Percentiles rank a stretch among this genome's conserved stretches.
Evolutionary conservation across 2,888 invertebrate genomes (phyloP).

Genomic region (Stramonita haemastoma): DNA sequence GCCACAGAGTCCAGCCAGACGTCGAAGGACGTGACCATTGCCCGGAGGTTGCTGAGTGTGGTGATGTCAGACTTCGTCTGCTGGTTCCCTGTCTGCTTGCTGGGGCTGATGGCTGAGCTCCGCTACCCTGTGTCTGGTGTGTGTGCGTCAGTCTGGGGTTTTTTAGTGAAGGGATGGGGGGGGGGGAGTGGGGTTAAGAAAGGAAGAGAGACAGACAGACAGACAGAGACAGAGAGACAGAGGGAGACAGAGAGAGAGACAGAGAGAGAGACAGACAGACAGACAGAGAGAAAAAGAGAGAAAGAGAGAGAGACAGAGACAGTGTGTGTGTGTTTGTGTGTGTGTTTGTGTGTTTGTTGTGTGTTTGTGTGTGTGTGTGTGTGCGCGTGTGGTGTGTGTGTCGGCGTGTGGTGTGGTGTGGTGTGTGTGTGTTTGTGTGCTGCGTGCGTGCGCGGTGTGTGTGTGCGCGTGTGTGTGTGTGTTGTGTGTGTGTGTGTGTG

Average conservation of each 20-base stretch:
- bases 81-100: constrained; percentile 9
- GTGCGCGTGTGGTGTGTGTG: not conserved
- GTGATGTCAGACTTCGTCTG: constrained; percentile 6
- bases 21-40: constrained; percentile 14
- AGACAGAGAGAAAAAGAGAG: not conserved
- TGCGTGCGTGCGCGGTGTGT: not conserved
- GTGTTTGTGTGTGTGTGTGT: not conserved
- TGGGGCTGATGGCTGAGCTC: not conserved
- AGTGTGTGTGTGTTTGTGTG: not conserved
- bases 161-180: not conserved
- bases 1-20: constrained; percentile 1
- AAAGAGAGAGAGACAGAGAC: not conserved
- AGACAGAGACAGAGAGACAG: not conserved
- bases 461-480: not conserved
- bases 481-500: constrained; percentile 2
- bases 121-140: not conserved
- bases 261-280: not conserved
- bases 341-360: not conserved
- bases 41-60: constrained; percentile 9
- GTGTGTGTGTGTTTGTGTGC: not conserved
- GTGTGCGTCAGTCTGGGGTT: not conserved
- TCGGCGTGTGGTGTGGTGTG: not conserved
- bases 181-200: not conserved
- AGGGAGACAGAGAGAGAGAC: too few species aligned
- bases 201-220: not conserved